Conservation (phyloP, 1,140 invertebrate species). For the Brachionus manjavacas region DNA sequence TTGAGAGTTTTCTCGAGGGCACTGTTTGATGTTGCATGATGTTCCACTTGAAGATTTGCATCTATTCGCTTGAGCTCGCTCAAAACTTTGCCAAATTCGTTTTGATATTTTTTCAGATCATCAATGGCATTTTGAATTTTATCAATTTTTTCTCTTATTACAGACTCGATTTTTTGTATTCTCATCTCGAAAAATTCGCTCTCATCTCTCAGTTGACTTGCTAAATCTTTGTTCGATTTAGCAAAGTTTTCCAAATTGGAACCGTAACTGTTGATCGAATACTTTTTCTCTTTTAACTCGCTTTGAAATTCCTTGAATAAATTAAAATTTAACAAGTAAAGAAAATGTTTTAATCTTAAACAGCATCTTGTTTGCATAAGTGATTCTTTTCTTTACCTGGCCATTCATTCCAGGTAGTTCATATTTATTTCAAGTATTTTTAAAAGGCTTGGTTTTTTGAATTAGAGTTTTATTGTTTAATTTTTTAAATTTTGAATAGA, state of each 20-base stretch:
- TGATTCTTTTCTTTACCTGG: background rate
- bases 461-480: background rate
- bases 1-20: conserved; percentile 1
- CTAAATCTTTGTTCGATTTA: background rate
- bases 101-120: conserved; percentile 7
- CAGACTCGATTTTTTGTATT: background rate
- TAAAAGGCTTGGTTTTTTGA: background rate
- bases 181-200: background rate
- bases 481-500: no score
- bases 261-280: background rate
- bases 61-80: background rate
- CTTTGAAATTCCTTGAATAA: background rate
- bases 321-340: background rate
- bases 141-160: background rate
- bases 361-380: background rate
- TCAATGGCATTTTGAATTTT: background rate
- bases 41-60: background rate
- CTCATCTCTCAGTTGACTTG: background rate
- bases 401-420: background rate
- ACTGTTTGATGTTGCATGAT: background rate
- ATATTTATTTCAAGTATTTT: background rate
- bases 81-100: background rate
- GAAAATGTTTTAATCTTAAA: background rate
- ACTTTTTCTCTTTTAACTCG: background rate
- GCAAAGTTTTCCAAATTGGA: background rate